These are phyloP conservation scores for Perca schrenkii DNA, from an alignment of 2,113 vertebrate genomes.

Conservation along the genomic window DNA sequence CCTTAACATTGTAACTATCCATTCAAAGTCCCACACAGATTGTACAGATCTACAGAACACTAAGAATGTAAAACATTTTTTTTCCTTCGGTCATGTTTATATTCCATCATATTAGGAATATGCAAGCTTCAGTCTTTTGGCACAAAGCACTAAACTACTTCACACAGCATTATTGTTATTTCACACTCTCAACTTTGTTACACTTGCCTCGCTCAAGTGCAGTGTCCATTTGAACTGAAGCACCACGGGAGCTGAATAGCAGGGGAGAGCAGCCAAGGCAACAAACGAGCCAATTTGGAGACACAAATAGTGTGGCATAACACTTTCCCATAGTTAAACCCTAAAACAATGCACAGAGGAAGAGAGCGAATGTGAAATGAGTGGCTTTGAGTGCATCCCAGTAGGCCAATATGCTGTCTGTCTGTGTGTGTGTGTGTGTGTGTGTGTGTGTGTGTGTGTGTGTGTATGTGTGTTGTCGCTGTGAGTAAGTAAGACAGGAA, in stretches of 20 bases:
- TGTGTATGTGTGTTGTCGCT: conserved; percentile 32
- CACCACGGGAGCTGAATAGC: conserved; percentile 45
- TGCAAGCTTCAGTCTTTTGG: background rate
- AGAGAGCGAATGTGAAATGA: conserved; percentile 70
- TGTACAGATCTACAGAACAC: background rate
- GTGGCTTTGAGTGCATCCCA: conserved; percentile 68
- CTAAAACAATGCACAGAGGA: conserved; percentile 63
- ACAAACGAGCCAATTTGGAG: conserved; percentile 77
- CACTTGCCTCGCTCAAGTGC: conserved; percentile 41
- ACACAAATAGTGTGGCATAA: conserved; percentile 66
- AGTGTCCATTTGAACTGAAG: conserved; percentile 54
- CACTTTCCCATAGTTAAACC: conserved; percentile 73
- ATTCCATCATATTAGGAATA: conserved; percentile 6
- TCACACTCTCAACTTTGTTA: conserved; percentile 33
- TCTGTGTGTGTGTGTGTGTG: conserved; percentile 38
- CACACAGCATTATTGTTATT: conserved; percentile 37
- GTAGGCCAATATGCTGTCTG: conserved; percentile 51
- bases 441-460: conserved; percentile 29
- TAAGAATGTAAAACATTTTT: background rate
- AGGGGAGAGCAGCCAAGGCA: conserved; percentile 41
- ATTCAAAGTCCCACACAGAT: background rate
- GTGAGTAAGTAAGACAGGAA: conserved; percentile 45
- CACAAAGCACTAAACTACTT: conserved; percentile 21
- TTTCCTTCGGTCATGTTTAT: background rate
- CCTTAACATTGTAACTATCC: background rate